Conservation (phyloP, 2,888 invertebrate genomes). For the Drosophila tanythrix region DNA sequence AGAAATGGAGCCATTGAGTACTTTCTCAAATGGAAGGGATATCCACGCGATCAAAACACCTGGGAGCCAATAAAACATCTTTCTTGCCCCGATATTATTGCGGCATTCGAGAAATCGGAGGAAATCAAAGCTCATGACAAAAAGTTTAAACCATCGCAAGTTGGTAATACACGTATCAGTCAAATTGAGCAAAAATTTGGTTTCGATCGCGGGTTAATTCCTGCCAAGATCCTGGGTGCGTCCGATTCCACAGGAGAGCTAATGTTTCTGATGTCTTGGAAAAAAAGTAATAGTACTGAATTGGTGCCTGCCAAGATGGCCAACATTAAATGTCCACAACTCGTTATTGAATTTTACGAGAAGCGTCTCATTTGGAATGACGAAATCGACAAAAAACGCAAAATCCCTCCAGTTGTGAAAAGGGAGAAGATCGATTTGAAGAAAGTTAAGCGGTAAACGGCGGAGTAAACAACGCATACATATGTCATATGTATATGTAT, state of each 20-base stretch:
- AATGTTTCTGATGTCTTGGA: constrained; percentile 97
- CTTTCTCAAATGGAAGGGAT: constrained; percentile 92
- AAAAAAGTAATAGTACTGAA: constrained; percentile 95
- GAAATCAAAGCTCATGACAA: constrained; percentile 86
- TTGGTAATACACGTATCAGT: background rate
- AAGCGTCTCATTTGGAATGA: constrained; percentile 94
- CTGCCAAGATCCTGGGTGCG: constrained; percentile 93
- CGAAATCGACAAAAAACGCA: background rate
- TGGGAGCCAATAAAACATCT: constrained; percentile 98
- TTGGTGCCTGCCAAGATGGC: constrained; percentile 94
- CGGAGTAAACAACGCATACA: background rate
- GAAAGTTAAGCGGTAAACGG: constrained; percentile 13
- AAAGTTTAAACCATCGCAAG: constrained; percentile 84
- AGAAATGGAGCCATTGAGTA: constrained; percentile 90
- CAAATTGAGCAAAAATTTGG: constrained; percentile 85
- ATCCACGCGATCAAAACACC: constrained; percentile 94
- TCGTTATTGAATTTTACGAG: constrained; percentile 96
- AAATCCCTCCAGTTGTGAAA: background rate
- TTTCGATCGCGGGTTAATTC: constrained; percentile 92
- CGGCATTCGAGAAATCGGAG: constrained; percentile 92
- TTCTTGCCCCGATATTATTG: constrained; percentile 94
- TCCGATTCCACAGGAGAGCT: constrained; percentile 96
- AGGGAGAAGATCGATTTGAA: background rate
- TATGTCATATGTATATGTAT: background rate
- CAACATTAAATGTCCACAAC: constrained; percentile 93